Percentiles rank a stretch among this genome's conserved stretches.
Conservation (phyloP, 2,888 invertebrate species). For the Meiosimyza platycephala region DNA sequence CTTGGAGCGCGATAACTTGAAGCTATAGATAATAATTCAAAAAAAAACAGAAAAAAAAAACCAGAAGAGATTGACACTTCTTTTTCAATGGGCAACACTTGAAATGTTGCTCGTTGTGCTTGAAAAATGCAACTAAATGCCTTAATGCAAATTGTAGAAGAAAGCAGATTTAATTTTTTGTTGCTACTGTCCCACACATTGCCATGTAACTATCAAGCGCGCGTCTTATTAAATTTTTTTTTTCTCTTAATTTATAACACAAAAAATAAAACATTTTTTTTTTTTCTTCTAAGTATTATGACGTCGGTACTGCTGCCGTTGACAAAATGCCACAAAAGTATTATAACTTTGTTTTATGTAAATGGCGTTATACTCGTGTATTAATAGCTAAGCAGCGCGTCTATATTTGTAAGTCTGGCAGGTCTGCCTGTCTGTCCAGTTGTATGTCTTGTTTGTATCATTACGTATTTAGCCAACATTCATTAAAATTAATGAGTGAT, state of each 20-base stretch:
- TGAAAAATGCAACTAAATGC: slow-evolving; percentile 28
- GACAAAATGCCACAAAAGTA: slow-evolving; percentile 32
- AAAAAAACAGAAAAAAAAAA: slow-evolving; percentile 20
- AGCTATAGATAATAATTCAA: background rate
- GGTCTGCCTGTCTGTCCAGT: slow-evolving; percentile 1
- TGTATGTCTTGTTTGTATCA: background rate
- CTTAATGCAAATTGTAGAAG: too few species aligned
- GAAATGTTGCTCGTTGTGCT: slow-evolving; percentile 25
- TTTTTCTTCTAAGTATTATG: slow-evolving; percentile 30
- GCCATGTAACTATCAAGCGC: background rate
- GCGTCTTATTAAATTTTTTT: background rate
- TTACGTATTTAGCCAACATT: slow-evolving; percentile 20
- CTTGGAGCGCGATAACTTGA: too few species aligned
- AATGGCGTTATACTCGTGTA: slow-evolving; percentile 5
- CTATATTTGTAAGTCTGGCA: slow-evolving; percentile 2
- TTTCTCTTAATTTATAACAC: too few species aligned
- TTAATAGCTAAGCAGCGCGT: slow-evolving; percentile 9
- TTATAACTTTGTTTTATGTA: slow-evolving; percentile 18
- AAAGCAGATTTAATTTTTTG: too few species aligned
- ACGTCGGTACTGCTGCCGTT: slow-evolving; percentile 38
- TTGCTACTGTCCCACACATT: background rate
- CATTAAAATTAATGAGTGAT: slow-evolving; percentile 32
- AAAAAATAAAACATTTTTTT: background rate
- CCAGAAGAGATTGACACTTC: slow-evolving; percentile 36
- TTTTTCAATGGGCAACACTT: background rate